A percentile compares a stretch with the other conserved stretches of the same genome.
Evolutionary conservation across 1,140 invertebrate species (phyloP).

Genomic region (Megalopta genalis): DNA sequence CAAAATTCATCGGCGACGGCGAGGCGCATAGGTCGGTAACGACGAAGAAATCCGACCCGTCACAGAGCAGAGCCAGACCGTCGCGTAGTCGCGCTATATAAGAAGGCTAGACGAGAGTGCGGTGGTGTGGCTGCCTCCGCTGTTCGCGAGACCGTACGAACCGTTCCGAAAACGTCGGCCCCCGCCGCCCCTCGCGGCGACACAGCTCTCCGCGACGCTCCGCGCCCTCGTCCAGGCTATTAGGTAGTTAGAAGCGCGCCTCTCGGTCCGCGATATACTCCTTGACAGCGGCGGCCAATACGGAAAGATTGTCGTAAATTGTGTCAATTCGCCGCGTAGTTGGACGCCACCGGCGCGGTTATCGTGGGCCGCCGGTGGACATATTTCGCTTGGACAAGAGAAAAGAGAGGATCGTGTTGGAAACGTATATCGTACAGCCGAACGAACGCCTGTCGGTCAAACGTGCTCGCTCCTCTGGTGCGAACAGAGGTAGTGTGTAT

Average conservation of each 20-base stretch:
- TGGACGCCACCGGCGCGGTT: constrained; percentile 19
- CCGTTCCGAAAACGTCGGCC: constrained; percentile 69
- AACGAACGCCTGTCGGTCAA: constrained; percentile 16
- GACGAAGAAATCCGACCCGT: constrained; percentile 43
- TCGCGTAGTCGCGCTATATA: constrained; percentile 51
- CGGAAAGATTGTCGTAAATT: constrained; percentile 35
- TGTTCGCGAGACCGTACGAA: constrained; percentile 60
- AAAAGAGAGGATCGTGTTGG: constrained; percentile 27
- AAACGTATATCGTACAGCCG: constrained; percentile 10
- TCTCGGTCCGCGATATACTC: constrained; percentile 44
- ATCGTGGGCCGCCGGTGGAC: constrained; percentile 1
- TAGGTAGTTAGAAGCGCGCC: constrained; percentile 58
- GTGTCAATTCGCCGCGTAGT: constrained; percentile 31
- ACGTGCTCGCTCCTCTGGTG: constrained; percentile 28
- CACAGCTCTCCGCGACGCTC: constrained; percentile 40
- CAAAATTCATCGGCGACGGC: background rate
- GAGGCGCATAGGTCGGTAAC: constrained; percentile 18
- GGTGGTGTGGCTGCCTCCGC: constrained; percentile 52
- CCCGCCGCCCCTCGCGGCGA: constrained; percentile 47
- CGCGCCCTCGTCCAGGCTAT: constrained; percentile 56
- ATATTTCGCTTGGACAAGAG: background rate
- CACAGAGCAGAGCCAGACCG: constrained; percentile 29
- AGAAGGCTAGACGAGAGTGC: constrained; percentile 46
- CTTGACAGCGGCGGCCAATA: constrained; percentile 35
- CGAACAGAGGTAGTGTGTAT: constrained; percentile 10